Base-by-base conservation (phyloP, 2,888 invertebrate genomes). In the Ephialtes manifestator region DNA sequence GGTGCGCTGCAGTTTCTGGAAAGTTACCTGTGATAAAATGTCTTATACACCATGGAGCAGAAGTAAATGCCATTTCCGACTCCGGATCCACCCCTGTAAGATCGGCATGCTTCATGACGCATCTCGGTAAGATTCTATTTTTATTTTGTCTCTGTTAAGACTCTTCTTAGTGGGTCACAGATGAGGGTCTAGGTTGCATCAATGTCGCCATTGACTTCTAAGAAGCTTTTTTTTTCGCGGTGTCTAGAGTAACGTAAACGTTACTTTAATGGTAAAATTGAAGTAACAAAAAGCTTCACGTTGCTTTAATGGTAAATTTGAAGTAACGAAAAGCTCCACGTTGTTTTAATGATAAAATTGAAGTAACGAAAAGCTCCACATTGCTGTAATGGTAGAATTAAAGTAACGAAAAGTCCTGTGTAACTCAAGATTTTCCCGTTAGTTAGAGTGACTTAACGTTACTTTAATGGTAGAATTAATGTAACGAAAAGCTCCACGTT, bases 71-170 rank as follows among this genome's bases (percentile, higher is more conserved):
- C 55, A 96, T 97, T 60, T 97, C 97, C 0, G 98, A 98, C 94
- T 97, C 97, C 35, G 98, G 98, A 85, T 98, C 98, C 11, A 97
- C 98, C 75, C 97, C 98, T 11, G 97, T 98, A 81, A 96, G 98
- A 89, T 98, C 98, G 81, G 98, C 98, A 13, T 98, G 98, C 94
- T 98, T 98, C 94, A 98, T 98, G 98, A 97, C 98, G 84, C 97
- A 98, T 94, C 94, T 96, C 84, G 97, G 97, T 91, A 97, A 97
- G 89, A 4, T 60, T 78, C 70, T 63, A 55, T 81, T 75, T 79
- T 75, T 11, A 51, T 83, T 78, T 46, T 13, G 35, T 55, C 53
- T 24, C 43, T 10, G 15, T n/a, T n/a, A 15, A 18, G 35, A 43
- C 51, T n/a, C 7, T 8, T 4, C 79, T 81, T 76, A 48, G 55